These are phyloP conservation scores for Grammomys surdaster DNA, from an alignment of 2,113 vertebrate genomes.

Conservation along the genomic window DNA sequence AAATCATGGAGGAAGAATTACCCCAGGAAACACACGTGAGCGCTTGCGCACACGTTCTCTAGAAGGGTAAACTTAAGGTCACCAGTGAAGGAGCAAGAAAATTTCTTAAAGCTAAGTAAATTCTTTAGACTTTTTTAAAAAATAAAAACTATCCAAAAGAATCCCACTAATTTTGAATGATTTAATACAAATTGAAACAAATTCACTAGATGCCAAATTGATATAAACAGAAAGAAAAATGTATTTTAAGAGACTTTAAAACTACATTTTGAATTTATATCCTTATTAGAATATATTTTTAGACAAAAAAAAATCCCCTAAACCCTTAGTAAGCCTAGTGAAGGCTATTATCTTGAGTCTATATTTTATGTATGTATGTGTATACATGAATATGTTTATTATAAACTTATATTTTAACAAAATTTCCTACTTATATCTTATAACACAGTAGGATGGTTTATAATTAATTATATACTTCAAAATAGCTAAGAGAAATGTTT, in stretches of 20 bases:
- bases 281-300: constrained; percentile 4
- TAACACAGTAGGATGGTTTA: not conserved
- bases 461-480: not conserved
- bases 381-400: not conserved
- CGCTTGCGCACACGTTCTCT: too few species aligned
- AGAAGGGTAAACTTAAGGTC: not conserved
- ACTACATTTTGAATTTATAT: not conserved
- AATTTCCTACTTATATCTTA: not conserved
- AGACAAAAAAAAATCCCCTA: not conserved
- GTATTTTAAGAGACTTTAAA: not conserved
- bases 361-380: not conserved
- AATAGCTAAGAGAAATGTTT: not conserved
- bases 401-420: constrained; percentile 4
- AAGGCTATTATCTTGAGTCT: not conserved
- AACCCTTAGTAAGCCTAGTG: not conserved
- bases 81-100: not conserved
- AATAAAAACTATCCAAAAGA: not conserved
- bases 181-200: constrained; percentile 15
- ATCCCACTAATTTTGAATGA: not conserved
- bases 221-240: constrained; percentile 11
- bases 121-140: not conserved
- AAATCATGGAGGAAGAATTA: not conserved
- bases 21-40: too few species aligned
- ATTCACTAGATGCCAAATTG: not conserved
- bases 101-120: not conserved